Evolutionary conservation across 1,140 invertebrate species (phyloP).

Genomic region (Drosophila parvula): DNA sequence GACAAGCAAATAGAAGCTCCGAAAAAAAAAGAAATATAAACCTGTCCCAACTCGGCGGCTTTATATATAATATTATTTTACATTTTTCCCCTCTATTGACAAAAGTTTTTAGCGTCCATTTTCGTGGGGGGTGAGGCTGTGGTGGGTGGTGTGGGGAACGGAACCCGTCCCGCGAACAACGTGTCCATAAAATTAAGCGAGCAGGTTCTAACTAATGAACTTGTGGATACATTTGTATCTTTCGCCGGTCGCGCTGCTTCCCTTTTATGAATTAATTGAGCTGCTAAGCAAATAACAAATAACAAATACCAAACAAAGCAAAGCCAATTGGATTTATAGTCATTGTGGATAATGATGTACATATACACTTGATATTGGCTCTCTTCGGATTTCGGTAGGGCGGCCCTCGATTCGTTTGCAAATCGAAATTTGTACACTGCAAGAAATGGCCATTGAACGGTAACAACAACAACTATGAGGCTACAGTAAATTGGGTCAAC

Average conservation of each 20-base stretch:
- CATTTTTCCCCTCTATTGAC: constrained; percentile 53
- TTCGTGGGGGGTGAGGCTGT: background rate
- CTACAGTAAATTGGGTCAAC: constrained; percentile 62
- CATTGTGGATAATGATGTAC: constrained; percentile 24
- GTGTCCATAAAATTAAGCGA: constrained; percentile 41
- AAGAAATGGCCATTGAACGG: constrained; percentile 50
- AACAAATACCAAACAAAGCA: constrained; percentile 11
- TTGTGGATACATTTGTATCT: constrained; percentile 30
- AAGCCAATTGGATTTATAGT: constrained; percentile 26
- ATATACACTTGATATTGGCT: background rate
- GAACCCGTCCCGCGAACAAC: constrained; percentile 44
- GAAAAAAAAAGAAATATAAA: constrained; percentile 9
- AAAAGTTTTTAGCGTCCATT: constrained; percentile 53
- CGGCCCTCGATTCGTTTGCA: constrained; percentile 16
- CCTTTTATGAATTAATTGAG: constrained; percentile 46
- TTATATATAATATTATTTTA: constrained; percentile 12
- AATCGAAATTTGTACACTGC: constrained; percentile 43
- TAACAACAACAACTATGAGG: constrained; percentile 41
- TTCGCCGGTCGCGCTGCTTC: constrained; percentile 9
- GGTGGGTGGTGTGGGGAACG: background rate
- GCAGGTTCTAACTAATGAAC: constrained; percentile 35
- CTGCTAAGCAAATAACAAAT: constrained; percentile 19
- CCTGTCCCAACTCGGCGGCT: constrained; percentile 10
- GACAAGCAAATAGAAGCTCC: constrained; percentile 19
- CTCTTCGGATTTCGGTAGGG: background rate